A percentile compares a stretch with the other conserved stretches of the same genome.
Evolutionary conservation across 2,888 invertebrate genomes (phyloP).

Genomic region (Pantelozetes paolii): DNA sequence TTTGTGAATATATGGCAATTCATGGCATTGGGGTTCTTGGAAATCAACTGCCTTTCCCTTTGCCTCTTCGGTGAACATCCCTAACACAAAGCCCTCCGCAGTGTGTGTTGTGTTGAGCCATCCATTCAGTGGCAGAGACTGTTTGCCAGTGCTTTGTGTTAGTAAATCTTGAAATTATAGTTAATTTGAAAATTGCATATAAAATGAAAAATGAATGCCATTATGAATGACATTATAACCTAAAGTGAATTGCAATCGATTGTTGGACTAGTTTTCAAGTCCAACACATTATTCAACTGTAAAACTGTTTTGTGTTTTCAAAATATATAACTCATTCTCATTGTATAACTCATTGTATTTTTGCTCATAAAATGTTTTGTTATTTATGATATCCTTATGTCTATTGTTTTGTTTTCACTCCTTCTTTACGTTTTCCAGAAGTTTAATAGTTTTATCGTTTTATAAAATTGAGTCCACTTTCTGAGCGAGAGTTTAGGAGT

Average conservation of each 20-base stretch:
- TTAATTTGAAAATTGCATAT: conserved; percentile 10
- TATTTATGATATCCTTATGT: conserved; percentile 5
- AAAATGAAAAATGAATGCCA: conserved; percentile 28
- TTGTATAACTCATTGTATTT: not conserved
- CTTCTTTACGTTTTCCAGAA: not conserved
- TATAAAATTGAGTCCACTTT: conserved; percentile 11
- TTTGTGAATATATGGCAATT: not conserved
- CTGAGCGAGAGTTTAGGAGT: not conserved
- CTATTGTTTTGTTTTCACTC: not conserved
- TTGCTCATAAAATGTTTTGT: conserved; percentile 5
- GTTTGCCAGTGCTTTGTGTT: not conserved
- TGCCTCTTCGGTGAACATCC: not conserved
- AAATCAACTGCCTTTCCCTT: not conserved
- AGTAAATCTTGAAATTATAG: not conserved
- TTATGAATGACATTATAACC: conserved; percentile 22
- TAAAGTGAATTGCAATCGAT: not conserved
- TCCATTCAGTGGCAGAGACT: not conserved
- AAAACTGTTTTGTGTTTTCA: conserved; percentile 11
- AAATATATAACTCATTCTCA: not conserved
- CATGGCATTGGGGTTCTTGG: not conserved
- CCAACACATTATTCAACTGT: conserved; percentile 8
- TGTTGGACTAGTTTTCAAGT: not conserved
- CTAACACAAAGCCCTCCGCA: not conserved
- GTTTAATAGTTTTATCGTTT: not conserved
- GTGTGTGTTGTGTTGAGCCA: not conserved